Evolutionary conservation across 1,140 invertebrate genomes (phyloP).

Genomic region (Bactericera cockerelli): DNA sequence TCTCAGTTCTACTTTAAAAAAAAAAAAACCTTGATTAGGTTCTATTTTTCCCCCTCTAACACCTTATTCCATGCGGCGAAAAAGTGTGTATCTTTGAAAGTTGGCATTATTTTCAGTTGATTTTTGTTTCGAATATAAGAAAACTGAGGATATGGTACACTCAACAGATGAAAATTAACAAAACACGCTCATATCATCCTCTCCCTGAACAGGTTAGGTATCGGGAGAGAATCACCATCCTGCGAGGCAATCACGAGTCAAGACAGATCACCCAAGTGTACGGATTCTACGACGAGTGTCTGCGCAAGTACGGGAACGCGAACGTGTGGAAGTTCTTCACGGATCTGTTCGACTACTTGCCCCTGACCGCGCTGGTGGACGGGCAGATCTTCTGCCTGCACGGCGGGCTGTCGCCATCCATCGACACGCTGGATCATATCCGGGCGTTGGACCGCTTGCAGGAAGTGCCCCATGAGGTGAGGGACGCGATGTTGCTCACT

Average conservation of each 20-base stretch:
- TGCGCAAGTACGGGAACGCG: constrained; percentile 98
- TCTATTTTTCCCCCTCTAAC: no score
- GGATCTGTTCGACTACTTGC: constrained; percentile 98
- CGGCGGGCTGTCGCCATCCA: constrained; percentile 95
- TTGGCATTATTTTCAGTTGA: no score
- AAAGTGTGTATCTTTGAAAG: no score
- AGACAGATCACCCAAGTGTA: constrained; percentile 99
- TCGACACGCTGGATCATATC: constrained; percentile 98
- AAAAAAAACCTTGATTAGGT: no score
- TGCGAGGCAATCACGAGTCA: constrained; percentile 98
- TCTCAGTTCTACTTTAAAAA: no score
- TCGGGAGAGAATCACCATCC: constrained; percentile 96
- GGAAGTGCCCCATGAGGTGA: constrained; percentile 97
- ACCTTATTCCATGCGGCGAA: no score
- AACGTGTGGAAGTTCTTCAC: constrained; percentile 99
- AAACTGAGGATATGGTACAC: no score
- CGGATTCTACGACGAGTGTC: constrained; percentile 97
- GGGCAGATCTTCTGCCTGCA: constrained; percentile 99
- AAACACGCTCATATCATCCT: no score
- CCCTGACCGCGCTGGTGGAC: constrained; percentile 94
- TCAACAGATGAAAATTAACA: no score
- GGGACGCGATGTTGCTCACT: no score
- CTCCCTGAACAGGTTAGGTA: constrained; percentile 70
- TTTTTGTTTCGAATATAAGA: no score
- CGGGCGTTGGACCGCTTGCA: constrained; percentile 94